phyloP scores from a whole-genome alignment of 1,140 invertebrate species.

The Frieseomelitta varia region DNA sequence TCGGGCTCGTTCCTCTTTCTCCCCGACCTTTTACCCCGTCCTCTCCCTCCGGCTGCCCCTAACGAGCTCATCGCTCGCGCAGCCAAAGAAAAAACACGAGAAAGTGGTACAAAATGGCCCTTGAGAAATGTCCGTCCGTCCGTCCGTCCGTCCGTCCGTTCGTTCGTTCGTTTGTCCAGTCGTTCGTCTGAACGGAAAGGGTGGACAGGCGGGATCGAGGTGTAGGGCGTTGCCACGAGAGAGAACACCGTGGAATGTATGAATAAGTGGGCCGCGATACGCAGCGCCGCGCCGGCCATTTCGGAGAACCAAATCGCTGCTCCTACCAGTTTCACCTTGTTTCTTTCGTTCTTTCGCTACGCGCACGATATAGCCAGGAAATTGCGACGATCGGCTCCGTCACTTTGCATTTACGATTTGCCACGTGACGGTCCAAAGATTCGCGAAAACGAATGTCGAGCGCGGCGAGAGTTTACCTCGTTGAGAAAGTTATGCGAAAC shows the following conservation, averaged over 20 bases:
- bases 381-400: too few species aligned
- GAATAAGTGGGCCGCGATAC: constrained; percentile 56
- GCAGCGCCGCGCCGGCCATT: constrained; percentile 58
- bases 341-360: too few species aligned
- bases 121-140: constrained; percentile 71
- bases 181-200: constrained; percentile 42
- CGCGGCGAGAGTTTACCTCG: too few species aligned
- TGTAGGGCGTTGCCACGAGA: constrained; percentile 63
- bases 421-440: too few species aligned
- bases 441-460: too few species aligned
- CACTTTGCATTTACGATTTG: too few species aligned
- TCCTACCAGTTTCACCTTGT: too few species aligned
- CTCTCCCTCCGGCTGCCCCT: constrained; percentile 69
- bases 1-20: constrained; percentile 44
- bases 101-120: constrained; percentile 77
- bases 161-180: constrained; percentile 25
- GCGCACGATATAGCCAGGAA: too few species aligned
- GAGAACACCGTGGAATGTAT: constrained; percentile 54
- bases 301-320: constrained; percentile 27
- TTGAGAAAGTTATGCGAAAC: too few species aligned
- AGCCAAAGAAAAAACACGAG: constrained; percentile 72
- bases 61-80: constrained; percentile 75
- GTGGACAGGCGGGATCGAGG: constrained; percentile 23
- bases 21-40: constrained; percentile 62
- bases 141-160: constrained; percentile 62